Base-by-base conservation (phyloP, 2,113 vertebrate genomes). In the Rhinopomastus cyanomelas region DNA sequence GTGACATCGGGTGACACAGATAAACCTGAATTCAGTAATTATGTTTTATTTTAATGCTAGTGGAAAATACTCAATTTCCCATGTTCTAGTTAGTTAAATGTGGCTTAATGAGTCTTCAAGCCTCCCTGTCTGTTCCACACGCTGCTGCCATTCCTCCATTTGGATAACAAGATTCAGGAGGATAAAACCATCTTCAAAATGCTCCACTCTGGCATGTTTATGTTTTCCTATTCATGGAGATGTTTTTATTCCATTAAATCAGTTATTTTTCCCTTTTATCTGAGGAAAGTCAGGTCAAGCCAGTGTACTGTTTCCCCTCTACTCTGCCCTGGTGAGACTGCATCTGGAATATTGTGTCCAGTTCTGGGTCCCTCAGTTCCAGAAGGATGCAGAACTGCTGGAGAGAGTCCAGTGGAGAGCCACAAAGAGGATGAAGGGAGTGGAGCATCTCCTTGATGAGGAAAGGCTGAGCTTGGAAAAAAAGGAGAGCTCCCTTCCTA, bases 1-100 rank as follows among this genome's bases (percentile, higher is more conserved):
- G 74, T 96, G 95, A 95, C 93, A 88, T 11, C 19, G n/a, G 81
- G 6, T 94, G 94, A 82, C 90, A 95, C 16, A 17, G 78, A 77
- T 64, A 80, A 85, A 88, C 37, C 60, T 49, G 52, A 64, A 11
- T 82, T 90, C 90, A 88, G 64, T 82, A 94, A 95, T 95, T 95
- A 95, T 81, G 59, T 30, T 65, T 78, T 69, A 51, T 89, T 94
- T 92, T 73, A 94, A 90, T 1, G 18, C 87, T 29, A 32, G 57
- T 78, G 74, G 62, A 81, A 94, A 89, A 88, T 11, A 30, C 2
- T 77, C 34, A 3, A 1, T 81, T 95, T 61, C 69, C 36, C 9
- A 8, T 68, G 51, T 90, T 86, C 68, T 80, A 3, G 0, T 46
- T 26, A 11, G 42, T 85, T 80, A 53, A 91, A 78, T 7, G 39